Evolutionary conservation across 2,888 invertebrate genomes (phyloP), one percentile per base, ranked within the genome.

Genomic region (Onthophagus sagittarius): DNA sequence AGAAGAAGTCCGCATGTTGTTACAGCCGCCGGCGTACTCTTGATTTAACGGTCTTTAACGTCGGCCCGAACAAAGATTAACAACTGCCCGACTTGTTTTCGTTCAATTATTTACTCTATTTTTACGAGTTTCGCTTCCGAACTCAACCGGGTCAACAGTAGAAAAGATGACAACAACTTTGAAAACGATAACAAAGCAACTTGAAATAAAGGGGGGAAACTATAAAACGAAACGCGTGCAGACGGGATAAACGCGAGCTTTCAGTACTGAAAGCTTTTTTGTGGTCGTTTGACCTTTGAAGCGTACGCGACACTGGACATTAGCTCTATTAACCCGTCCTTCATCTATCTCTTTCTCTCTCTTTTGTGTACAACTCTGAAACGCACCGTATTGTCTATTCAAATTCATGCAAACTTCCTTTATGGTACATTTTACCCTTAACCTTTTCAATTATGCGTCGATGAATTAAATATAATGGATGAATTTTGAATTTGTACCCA

Each of bases 191-290:
- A 23, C 23, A 23, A 23, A 23, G 23, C 23, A 23, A 23, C 23
- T 23, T 23, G 23, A 23, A 23, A 64, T 9, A 64, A 64, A 64
- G 64, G 23, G 23, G 23, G 23, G 15, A 64, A 64, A 9, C 64
- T 15, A 23, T 15, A 64, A 64, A 64, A 67, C 67, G 67, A 32
- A 53, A 53, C 7, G 23, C 67, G 13, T 6, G 67, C 15, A 76
- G 73, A 76, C 75, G 74, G 39, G 74, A 76, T 72, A 74, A 74
- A 76, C 72, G 74, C 74, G 73, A 64, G 72, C 74, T 74, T 76
- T 73, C 72, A 70, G 70, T 69, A 71, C 74, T 74, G 71, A 71
- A 71, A 71, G 73, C 74, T 75, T 76, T 74, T 76, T 76, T 76
- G 74, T 73, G 74, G 74, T 72, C 73, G 74, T 76, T 74, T 74